A percentile compares a stretch with the other conserved stretches of the same genome.
Evolutionary conservation across 2,888 invertebrate genomes (phyloP).

Genomic region (Rhimphoctona megacephalus): DNA sequence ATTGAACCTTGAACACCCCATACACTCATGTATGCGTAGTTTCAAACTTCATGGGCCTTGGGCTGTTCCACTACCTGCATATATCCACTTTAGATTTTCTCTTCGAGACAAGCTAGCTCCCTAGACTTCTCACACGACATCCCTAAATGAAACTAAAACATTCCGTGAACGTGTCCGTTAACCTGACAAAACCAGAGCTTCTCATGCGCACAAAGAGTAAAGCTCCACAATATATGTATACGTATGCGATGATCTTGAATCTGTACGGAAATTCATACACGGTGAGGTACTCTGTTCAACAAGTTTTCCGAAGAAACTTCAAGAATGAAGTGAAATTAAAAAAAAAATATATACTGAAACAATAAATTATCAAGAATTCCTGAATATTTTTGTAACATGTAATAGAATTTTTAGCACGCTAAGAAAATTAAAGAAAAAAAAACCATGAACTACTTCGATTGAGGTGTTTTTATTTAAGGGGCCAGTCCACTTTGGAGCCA

Average conservation of each 20-base stretch:
- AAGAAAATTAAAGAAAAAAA: no score
- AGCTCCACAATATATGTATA: slow-evolving; percentile 28
- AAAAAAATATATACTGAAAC: neutral
- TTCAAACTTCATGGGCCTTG: slow-evolving; percentile 51
- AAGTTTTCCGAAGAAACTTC: slow-evolving; percentile 10
- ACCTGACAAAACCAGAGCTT: slow-evolving; percentile 66
- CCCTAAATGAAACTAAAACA: slow-evolving; percentile 70
- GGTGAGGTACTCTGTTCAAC: slow-evolving; percentile 21
- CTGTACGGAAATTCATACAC: slow-evolving; percentile 1
- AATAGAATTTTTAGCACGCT: no score
- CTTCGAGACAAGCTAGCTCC: slow-evolving; percentile 43
- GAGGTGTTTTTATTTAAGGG: no score
- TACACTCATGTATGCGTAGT: slow-evolving; percentile 10
- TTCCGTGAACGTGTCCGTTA: slow-evolving; percentile 64
- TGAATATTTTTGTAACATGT: neutral
- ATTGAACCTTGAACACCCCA: neutral
- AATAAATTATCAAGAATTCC: neutral
- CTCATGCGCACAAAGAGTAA: slow-evolving; percentile 57
- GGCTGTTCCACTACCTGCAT: slow-evolving; percentile 55
- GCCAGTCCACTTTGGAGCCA: no score
- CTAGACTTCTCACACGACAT: slow-evolving; percentile 59
- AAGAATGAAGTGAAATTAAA: neutral
- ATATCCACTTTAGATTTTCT: slow-evolving; percentile 52
- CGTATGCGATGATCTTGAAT: slow-evolving; percentile 23
- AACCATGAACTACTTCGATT: no score